phyloP scores from a whole-genome alignment of 2,113 vertebrate species.

The Amazona guildingii region DNA sequence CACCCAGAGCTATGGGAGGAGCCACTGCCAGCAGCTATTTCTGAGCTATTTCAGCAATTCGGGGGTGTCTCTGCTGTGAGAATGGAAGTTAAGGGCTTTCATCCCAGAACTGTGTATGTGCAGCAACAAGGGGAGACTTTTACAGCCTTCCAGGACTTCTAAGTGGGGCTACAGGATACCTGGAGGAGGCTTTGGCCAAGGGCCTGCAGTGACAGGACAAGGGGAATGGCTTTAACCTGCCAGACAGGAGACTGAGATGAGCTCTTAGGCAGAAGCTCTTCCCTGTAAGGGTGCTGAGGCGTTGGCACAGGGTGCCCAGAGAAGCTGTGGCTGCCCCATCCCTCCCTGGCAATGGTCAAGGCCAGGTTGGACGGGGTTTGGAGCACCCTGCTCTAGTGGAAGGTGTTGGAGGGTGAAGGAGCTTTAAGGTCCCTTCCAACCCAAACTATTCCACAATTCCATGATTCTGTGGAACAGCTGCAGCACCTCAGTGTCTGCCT shows the following conservation, averaged over 20 bases:
- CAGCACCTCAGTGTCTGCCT: not conserved
- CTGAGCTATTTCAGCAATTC: not conserved
- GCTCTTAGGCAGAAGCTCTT: not conserved
- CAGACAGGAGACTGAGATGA: not conserved
- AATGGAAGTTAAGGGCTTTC: rapidly evolving
- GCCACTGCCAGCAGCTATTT: not conserved
- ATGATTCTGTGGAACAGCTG: not conserved
- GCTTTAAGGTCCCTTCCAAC: not conserved
- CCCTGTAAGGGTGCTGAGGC: too few relatives aligned
- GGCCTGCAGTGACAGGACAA: not conserved
- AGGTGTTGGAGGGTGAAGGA: not conserved
- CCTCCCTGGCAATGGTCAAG: too few relatives aligned
- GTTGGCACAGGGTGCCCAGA: too few relatives aligned
- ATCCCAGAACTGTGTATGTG: rapidly evolving
- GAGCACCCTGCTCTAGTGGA: not conserved
- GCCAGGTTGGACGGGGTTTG: not conserved
- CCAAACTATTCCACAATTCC: not conserved
- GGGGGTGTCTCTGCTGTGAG: not conserved
- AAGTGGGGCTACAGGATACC: not conserved
- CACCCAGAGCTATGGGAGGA: not conserved
- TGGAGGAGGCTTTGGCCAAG: not conserved
- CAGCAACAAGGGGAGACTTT: not conserved
- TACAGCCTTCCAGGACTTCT: not conserved
- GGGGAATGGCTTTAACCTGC: not conserved
- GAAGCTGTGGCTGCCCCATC: too few relatives aligned